Conservation (phyloP, 2,888 invertebrate genomes). For the Diabrotica balteata region DNA sequence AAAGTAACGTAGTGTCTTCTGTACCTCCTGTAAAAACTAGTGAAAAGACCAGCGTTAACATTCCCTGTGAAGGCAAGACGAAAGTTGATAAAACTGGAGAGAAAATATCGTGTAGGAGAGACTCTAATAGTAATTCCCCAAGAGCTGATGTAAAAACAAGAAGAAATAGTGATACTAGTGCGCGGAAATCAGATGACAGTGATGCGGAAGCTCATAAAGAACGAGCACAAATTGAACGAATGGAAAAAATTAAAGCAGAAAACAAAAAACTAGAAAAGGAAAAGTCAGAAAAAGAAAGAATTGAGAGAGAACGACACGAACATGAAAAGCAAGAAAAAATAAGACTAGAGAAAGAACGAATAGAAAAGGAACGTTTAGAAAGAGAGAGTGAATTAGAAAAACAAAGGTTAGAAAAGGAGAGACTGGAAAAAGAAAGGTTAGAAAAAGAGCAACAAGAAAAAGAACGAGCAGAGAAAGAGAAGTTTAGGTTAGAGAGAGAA, state of each 20-base stretch:
- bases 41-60: constrained; percentile 46
- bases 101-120: constrained; percentile 48
- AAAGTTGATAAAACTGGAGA: constrained; percentile 46
- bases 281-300: constrained; percentile 52
- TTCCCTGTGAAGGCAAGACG: constrained; percentile 42
- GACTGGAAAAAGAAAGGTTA: constrained; percentile 57
- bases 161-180: constrained; percentile 53
- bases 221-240: constrained; percentile 56
- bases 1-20: constrained; percentile 51
- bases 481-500: constrained; percentile 51
- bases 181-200: constrained; percentile 50
- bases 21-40: constrained; percentile 41
- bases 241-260: constrained; percentile 57
- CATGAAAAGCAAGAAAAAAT: constrained; percentile 59
- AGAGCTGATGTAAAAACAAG: constrained; percentile 50
- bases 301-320: constrained; percentile 55
- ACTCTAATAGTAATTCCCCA: constrained; percentile 46
- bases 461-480: constrained; percentile 56
- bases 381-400: constrained; percentile 48
- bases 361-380: constrained; percentile 55
- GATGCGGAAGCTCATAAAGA: constrained; percentile 51
- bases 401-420: constrained; percentile 58
- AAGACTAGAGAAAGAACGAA: constrained; percentile 54
- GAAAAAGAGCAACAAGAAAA: constrained; percentile 56
- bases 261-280: constrained; percentile 52